phyloP scores from a whole-genome alignment of 2,113 vertebrate species.

The Macquaria australasica region DNA sequence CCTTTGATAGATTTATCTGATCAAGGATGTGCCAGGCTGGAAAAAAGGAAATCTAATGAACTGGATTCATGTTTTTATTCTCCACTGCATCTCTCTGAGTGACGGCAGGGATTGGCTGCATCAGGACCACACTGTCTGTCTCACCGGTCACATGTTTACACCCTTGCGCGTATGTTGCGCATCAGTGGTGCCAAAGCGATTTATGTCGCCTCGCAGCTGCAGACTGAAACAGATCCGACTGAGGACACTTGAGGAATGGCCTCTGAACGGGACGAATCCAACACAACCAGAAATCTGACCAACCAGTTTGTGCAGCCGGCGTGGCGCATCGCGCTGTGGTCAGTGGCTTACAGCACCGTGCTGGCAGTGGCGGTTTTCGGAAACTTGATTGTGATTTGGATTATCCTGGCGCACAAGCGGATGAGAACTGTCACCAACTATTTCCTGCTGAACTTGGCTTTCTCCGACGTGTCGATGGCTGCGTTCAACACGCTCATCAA shows the following conservation, averaged over 20 bases:
- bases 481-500: constrained; percentile 96
- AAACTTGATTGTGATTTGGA: constrained; percentile 95
- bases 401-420: constrained; percentile 94
- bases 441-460: constrained; percentile 94
- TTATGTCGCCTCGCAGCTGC: background rate
- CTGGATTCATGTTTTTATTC: background rate
- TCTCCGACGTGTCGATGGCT: constrained; percentile 94
- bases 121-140: constrained; percentile 34
- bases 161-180: background rate
- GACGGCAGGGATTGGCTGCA: constrained; percentile 15
- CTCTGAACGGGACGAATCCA: constrained; percentile 64
- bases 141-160: constrained; percentile 21
- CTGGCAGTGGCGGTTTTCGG: constrained; percentile 93
- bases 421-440: constrained; percentile 98
- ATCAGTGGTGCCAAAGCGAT: constrained; percentile 21
- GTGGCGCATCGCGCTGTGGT: constrained; percentile 95
- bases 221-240: background rate
- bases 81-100: background rate
- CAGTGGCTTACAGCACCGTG: constrained; percentile 90
- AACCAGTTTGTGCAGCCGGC: constrained; percentile 94
- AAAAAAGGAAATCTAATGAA: background rate
- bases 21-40: background rate
- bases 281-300: constrained; percentile 81
- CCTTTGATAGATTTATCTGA: background rate
- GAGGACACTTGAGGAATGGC: constrained; percentile 71